Evolutionary conservation across 2,888 invertebrate genomes (phyloP).

Genomic region (Epistrophe eligans): DNA sequence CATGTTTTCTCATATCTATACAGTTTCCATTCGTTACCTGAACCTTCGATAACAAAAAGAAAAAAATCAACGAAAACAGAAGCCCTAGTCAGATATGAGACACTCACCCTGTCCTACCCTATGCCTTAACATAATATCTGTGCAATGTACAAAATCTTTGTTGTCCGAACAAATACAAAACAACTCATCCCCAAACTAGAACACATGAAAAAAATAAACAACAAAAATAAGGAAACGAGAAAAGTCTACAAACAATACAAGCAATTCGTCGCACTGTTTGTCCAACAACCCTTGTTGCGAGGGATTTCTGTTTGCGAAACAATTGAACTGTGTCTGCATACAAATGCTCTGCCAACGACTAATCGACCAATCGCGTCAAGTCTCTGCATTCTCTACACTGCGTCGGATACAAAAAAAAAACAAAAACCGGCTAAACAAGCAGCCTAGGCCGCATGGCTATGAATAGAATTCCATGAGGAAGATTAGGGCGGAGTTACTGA

Average conservation of each 20-base stretch:
- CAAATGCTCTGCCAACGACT: slow-evolving; percentile 52
- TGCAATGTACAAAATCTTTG: slow-evolving; percentile 61
- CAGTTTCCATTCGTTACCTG: slow-evolving; percentile 60
- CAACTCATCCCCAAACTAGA: slow-evolving; percentile 51
- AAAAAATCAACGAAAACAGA: slow-evolving; percentile 47
- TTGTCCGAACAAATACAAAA: slow-evolving; percentile 70
- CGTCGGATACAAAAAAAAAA: background rate
- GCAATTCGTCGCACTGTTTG: slow-evolving; percentile 73
- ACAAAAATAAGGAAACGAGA: slow-evolving; percentile 69
- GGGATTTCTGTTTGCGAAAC: slow-evolving; percentile 73
- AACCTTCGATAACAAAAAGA: slow-evolving; percentile 22
- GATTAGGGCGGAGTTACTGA: slow-evolving; percentile 79
- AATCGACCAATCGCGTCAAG: slow-evolving; percentile 68
- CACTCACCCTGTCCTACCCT: slow-evolving; percentile 24
- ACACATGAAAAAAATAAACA: slow-evolving; percentile 51
- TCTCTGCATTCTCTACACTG: slow-evolving; percentile 57
- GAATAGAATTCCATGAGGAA: slow-evolving; percentile 59
- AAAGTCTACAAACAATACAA: slow-evolving; percentile 76
- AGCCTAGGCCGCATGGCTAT: slow-evolving; percentile 67
- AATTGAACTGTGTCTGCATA: slow-evolving; percentile 65
- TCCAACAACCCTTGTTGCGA: slow-evolving; percentile 73
- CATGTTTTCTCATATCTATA: slow-evolving; percentile 9
- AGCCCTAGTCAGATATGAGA: slow-evolving; percentile 46
- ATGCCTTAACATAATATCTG: slow-evolving; percentile 34
- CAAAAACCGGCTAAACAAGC: slow-evolving; percentile 23